These are phyloP conservation scores for Bubalus kerabau DNA, from an alignment of 2,113 vertebrate species.

Conservation along the genomic window DNA sequence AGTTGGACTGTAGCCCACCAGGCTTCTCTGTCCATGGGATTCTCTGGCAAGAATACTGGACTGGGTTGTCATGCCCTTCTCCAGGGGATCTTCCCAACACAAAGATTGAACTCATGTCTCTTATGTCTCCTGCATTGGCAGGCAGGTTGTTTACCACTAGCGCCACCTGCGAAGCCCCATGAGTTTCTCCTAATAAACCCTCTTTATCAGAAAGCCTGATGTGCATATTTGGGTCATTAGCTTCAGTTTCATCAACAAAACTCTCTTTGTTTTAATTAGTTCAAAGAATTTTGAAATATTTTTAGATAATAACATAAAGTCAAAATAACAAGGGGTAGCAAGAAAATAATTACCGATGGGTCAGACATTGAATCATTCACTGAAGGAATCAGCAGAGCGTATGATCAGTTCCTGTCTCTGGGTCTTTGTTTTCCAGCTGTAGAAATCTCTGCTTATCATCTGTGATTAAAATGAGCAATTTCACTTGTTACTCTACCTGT, in stretches of 20 bases:
- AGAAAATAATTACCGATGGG: constrained; percentile 32
- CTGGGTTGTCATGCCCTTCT: neutral
- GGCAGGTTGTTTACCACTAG: neutral
- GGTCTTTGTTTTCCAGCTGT: neutral
- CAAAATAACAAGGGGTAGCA: neutral
- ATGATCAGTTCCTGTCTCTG: neutral
- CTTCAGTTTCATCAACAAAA: neutral
- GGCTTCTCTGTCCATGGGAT: neutral
- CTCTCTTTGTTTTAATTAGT: constrained; percentile 40
- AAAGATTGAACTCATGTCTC: neutral
- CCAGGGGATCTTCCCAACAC: neutral
- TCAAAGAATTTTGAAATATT: neutral
- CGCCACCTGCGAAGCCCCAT: neutral
- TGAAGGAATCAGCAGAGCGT: neutral
- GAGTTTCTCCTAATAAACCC: neutral
- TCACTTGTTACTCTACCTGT: neutral
- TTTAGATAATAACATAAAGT: constrained; percentile 21
- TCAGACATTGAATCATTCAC: neutral
- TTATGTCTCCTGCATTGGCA: neutral
- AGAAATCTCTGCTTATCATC: neutral
- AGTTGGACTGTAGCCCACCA: neutral
- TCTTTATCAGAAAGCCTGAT: neutral
- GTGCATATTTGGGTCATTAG: neutral
- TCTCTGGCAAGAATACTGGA: neutral
- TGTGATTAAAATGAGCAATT: constrained; percentile 17